Base-by-base conservation (phyloP, 2,888 invertebrate genomes). In the Petrolisthes manimaculis region DNA sequence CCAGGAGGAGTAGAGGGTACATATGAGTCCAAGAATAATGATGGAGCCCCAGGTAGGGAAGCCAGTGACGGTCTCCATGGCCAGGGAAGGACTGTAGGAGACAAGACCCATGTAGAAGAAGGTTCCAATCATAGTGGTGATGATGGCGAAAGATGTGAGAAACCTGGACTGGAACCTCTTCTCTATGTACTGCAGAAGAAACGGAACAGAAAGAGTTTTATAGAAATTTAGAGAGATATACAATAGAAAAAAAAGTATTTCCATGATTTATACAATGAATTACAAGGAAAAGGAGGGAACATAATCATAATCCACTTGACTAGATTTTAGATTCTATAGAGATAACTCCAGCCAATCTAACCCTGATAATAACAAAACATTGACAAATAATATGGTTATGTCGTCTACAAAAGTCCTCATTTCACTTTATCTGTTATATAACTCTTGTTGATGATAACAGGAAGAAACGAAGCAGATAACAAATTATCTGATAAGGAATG, bases 41-140 rank as follows among this genome's bases (percentile, higher is more conserved):
- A 97, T 97, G 21, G 97, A 96, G 0, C 95, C 95, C 97, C 97
- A 97, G 92, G 97, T 96, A 0, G 97, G 97, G 90, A 97, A 94
- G 0, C 96, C 96, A 91, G 97, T 95, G 53, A 97, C 96, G 4
- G 97, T 96, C 91, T 97, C 96, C 55, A 97, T 94, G 0, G 97
- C 97, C 67, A 97, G 96, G 86, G 96, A 96, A 0, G 97, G 97
- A 0, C 97, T 80, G 55, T 87, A 87, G 14, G 71, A 24, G n/a
- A 71, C 71, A 21, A 87, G 78, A 5, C 87, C 87, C 53, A 87
- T 54, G 87, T 77, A 87, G 79, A 87, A 87, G 78, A 87, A 87
- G 14, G 83, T 87, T 2, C 83, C 87, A 54, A 87, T 83, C 51
- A 87, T 61, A 51, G 83, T 87, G 14, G 87, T 83, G 18, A 78